phyloP scores from a whole-genome alignment of 2,888 invertebrate genomes.

The Lepidochrysops patricia region DNA sequence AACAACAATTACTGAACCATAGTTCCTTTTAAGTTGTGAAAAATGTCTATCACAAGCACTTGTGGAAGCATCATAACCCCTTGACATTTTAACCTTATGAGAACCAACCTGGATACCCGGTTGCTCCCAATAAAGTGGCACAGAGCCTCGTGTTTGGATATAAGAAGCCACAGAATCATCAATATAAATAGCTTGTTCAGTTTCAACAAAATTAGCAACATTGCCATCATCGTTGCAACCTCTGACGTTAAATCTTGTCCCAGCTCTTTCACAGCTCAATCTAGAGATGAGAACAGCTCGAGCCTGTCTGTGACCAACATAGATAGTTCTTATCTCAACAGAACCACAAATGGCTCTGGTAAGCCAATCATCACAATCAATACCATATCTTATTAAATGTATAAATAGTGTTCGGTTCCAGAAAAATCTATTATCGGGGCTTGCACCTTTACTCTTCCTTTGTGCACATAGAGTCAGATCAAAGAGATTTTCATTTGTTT shows the following conservation, averaged over 20 bases:
- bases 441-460: conserved; percentile 84
- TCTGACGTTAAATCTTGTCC: conserved; percentile 97
- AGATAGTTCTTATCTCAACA: conserved; percentile 97
- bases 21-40: conserved; percentile 87
- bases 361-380: conserved; percentile 93
- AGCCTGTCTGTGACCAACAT: conserved; percentile 95
- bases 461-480: conserved; percentile 97
- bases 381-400: conserved; percentile 92
- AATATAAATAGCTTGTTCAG: conserved; percentile 95
- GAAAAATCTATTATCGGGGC: conserved; percentile 96
- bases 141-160: conserved; percentile 95
- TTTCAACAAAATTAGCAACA: conserved; percentile 99
- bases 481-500: conserved; percentile 72
- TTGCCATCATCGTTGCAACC: conserved; percentile 99
- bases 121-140: conserved; percentile 99
- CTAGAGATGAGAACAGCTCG: conserved; percentile 96
- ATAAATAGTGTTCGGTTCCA: conserved; percentile 98
- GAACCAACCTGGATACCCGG: conserved; percentile 99
- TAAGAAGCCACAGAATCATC: conserved; percentile 94
- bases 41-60: conserved; percentile 96
- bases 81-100: conserved; percentile 97
- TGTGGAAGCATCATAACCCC: conserved; percentile 95
- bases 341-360: conserved; percentile 97
- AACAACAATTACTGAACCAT: conserved; percentile 92
- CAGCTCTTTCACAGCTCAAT: conserved; percentile 97